These are phyloP conservation scores for Phengaris arion DNA, from an alignment of 2,888 invertebrate genomes.

Conservation along the genomic window DNA sequence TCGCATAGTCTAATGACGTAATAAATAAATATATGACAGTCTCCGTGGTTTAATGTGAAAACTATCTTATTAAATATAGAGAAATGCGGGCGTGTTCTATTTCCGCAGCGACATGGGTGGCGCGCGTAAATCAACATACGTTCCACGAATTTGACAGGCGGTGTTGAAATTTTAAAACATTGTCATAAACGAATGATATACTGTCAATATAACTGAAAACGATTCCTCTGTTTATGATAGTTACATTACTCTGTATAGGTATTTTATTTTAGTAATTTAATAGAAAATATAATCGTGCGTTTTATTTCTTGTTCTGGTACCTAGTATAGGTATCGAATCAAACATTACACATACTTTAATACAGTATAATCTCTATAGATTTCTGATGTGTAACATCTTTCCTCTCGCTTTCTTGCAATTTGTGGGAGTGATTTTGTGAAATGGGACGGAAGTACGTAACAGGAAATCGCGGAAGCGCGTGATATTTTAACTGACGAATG, in stretches of 20 bases:
- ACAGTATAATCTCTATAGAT: too few species aligned
- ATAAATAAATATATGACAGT: neutral
- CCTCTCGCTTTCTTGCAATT: too few species aligned
- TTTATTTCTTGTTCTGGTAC: too few species aligned
- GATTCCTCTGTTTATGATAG: constrained; percentile 14
- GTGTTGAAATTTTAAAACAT: constrained; percentile 56
- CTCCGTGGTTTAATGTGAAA: constrained; percentile 1
- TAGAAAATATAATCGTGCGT: too few species aligned
- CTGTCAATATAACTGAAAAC: constrained; percentile 24
- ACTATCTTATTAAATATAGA: constrained; percentile 22
- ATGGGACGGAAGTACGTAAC: too few species aligned
- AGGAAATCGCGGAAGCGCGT: too few species aligned
- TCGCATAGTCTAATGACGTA: constrained; percentile 6
- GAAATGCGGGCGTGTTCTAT: constrained; percentile 49
- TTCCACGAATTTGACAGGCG: constrained; percentile 61
- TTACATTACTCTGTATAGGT: neutral
- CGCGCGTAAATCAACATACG: constrained; percentile 58
- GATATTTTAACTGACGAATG: too few species aligned
- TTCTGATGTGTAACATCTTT: too few species aligned
- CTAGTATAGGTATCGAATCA: too few species aligned
- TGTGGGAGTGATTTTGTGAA: too few species aligned
- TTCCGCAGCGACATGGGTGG: constrained; percentile 68
- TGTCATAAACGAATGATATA: constrained; percentile 32
- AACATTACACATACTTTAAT: too few species aligned
- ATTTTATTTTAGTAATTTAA: too few species aligned